These are phyloP conservation scores for Drosophila ustulata DNA, from an alignment of 2,888 invertebrate genomes.

Conservation along the genomic window DNA sequence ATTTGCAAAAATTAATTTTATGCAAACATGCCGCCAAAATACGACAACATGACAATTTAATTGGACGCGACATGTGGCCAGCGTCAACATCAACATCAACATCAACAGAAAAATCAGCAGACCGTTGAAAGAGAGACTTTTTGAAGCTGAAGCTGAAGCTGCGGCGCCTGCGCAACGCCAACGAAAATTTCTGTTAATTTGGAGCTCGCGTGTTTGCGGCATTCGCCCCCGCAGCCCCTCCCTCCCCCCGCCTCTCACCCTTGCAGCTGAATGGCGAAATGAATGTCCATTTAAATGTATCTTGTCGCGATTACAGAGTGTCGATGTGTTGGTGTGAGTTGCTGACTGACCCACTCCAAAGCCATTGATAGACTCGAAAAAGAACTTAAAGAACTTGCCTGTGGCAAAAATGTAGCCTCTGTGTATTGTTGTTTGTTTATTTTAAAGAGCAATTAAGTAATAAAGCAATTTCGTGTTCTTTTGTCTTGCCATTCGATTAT, in stretches of 20 bases:
- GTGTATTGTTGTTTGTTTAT: constrained; percentile 58
- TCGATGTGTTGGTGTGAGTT: constrained; percentile 10
- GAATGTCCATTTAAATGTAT: constrained; percentile 75
- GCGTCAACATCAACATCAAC: constrained; percentile 7
- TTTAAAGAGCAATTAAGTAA: constrained; percentile 82
- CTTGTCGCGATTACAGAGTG: constrained; percentile 55
- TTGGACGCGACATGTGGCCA: constrained; percentile 79
- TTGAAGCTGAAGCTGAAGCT: constrained; percentile 34
- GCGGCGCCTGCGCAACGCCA: constrained; percentile 70
- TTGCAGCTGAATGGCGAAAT: constrained; percentile 33
- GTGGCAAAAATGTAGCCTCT: constrained; percentile 43
- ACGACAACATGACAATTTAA: constrained; percentile 82
- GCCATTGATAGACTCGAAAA: constrained; percentile 54
- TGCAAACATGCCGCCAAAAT: constrained; percentile 81
- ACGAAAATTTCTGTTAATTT: constrained; percentile 71
- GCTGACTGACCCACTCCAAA: constrained; percentile 65
- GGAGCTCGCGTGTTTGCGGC: constrained; percentile 68
- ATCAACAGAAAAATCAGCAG: neutral
- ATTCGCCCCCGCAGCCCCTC: constrained; percentile 61
- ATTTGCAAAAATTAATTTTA: constrained; percentile 80
- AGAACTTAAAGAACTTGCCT: constrained; percentile 46
- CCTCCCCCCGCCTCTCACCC: neutral
- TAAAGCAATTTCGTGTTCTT: constrained; percentile 81
- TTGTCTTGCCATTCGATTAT: constrained; percentile 75
- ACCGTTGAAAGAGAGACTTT: neutral